Evolutionary conservation across 2,888 invertebrate genomes (phyloP).

Genomic region (Oxytorus armatus): DNA sequence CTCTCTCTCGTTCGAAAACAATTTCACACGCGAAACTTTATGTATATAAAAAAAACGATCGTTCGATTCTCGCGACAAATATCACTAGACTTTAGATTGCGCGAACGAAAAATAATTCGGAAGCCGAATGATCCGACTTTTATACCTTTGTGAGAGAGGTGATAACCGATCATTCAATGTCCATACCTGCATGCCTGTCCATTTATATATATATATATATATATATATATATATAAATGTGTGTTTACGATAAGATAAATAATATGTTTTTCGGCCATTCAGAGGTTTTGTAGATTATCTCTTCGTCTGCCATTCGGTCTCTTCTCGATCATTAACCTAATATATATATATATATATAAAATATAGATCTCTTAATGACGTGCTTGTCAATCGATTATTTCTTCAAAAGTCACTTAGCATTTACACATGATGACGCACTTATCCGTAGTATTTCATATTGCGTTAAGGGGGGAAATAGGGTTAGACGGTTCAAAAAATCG

Average conservation of each 20-base stretch:
- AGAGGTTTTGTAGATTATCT: conserved; percentile 7
- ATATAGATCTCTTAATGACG: not conserved
- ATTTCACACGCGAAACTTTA: too few species aligned
- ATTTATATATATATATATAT: too few species aligned
- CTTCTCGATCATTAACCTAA: conserved; percentile 17
- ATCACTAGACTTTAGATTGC: not conserved
- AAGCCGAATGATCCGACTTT: conserved; percentile 34
- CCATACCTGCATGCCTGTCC: too few species aligned
- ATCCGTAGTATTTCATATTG: not conserved
- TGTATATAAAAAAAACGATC: too few species aligned
- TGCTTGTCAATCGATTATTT: conserved; percentile 15
- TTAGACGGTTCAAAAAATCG: not conserved
- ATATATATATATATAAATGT: not conserved
- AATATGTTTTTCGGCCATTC: conserved; percentile 44
- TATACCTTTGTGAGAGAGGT: conserved; percentile 48
- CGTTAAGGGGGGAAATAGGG: not conserved
- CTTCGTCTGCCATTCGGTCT: conserved; percentile 43
- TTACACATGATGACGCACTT: not conserved
- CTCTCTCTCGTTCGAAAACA: too few species aligned
- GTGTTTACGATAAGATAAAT: conserved; percentile 57
- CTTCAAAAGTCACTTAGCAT: not conserved
- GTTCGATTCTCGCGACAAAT: not conserved
- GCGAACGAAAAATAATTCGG: conserved; percentile 46
- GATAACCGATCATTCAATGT: conserved; percentile 26
- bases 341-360: not conserved